Percentiles rank a stretch among this genome's conserved stretches.
These are phyloP conservation scores for Sebastes fasciatus DNA, from an alignment of 2,113 vertebrate genomes.

Conservation along the genomic window DNA sequence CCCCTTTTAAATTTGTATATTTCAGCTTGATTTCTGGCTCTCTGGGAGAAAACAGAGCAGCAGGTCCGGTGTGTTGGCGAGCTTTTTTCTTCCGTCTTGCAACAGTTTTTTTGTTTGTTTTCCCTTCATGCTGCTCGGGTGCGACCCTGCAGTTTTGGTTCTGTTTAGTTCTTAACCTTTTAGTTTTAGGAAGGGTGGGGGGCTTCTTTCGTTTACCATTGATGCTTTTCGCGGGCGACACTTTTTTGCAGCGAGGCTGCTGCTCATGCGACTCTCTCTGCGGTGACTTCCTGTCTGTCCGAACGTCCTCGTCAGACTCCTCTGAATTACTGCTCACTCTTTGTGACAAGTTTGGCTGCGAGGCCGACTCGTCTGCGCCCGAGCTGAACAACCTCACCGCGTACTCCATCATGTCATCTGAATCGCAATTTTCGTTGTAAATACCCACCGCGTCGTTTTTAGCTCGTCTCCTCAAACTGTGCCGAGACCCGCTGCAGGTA, in stretches of 20 bases:
- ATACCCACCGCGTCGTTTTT: conserved; percentile 63
- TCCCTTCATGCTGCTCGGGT: background rate
- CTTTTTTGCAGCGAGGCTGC: background rate
- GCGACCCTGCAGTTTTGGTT: background rate
- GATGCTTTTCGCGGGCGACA: background rate
- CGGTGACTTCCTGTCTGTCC: conserved; percentile 12
- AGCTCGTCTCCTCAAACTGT: conserved; percentile 57
- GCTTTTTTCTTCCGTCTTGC: conserved; percentile 49
- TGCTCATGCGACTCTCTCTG: background rate
- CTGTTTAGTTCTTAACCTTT: conserved; percentile 13
- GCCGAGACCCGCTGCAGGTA: background rate
- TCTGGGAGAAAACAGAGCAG: conserved; percentile 57
- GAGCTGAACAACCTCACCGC: conserved; percentile 52
- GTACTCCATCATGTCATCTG: conserved; percentile 57
- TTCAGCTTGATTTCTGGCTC: conserved; percentile 82
- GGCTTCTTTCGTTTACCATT: conserved; percentile 10
- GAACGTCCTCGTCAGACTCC: conserved; percentile 22
- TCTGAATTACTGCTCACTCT: conserved; percentile 19
- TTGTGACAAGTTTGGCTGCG: background rate
- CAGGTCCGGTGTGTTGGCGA: background rate
- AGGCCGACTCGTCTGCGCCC: conserved; percentile 22
- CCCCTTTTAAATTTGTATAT: conserved; percentile 59
- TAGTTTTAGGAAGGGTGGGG: background rate
- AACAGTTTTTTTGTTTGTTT: background rate
- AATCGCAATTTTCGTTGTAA: conserved; percentile 72